These are phyloP conservation scores for Pseudomyrmex gracilis DNA, from an alignment of 1,140 invertebrate species.

Conservation along the genomic window DNA sequence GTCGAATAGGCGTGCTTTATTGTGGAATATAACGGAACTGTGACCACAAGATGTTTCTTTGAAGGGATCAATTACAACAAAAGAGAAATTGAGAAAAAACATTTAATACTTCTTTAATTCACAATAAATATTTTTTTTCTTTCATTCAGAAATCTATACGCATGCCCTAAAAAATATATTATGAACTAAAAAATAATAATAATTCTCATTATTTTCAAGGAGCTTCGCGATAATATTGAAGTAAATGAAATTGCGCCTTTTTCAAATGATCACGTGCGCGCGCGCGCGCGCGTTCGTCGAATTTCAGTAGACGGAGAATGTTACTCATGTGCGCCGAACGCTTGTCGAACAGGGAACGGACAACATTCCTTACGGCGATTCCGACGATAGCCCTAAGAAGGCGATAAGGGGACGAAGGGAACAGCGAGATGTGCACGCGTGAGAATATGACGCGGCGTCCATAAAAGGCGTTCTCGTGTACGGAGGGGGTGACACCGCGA, in stretches of 20 bases:
- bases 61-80: background rate
- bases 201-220: background rate
- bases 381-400: slow-evolving; percentile 50
- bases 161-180: no score
- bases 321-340: background rate
- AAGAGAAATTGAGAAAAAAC: background rate
- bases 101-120: background rate
- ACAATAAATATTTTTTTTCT: background rate
- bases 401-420: slow-evolving; percentile 55
- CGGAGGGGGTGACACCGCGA: background rate
- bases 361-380: slow-evolving; percentile 40
- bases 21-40: background rate
- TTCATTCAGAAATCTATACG: background rate
- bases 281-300: slow-evolving; percentile 26
- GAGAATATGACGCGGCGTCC: slow-evolving; percentile 26
- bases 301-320: slow-evolving; percentile 37
- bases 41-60: background rate
- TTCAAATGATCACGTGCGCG: slow-evolving; percentile 33
- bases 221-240: background rate
- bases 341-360: slow-evolving; percentile 29
- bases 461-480: slow-evolving; percentile 22
- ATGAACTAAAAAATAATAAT: no score
- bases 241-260: background rate
- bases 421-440: slow-evolving; percentile 28
- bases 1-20: background rate